Percentiles rank a stretch among this genome's conserved stretches.
These are phyloP conservation scores for Temnothorax longispinosus DNA, from an alignment of 1,140 invertebrate species.

Conservation along the genomic window DNA sequence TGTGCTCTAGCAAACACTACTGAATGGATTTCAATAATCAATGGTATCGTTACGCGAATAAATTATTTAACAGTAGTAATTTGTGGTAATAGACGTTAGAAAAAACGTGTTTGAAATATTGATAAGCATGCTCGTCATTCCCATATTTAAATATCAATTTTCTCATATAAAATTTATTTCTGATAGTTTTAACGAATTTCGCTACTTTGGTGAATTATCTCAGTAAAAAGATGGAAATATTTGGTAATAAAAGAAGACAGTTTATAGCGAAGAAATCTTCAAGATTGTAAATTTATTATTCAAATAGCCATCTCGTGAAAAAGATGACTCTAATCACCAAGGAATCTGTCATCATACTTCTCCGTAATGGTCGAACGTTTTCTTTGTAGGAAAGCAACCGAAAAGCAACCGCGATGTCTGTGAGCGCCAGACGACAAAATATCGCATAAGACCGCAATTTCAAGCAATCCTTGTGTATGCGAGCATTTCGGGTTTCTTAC, in stretches of 20 bases:
- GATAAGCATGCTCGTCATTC: neutral
- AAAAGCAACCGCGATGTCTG: neutral
- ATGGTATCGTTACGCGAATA: neutral
- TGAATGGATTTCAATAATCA: neutral
- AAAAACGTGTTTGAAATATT: neutral
- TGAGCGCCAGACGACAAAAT: neutral
- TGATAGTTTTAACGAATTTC: neutral
- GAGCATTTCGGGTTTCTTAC: constrained; percentile 23
- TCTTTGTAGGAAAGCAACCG: neutral
- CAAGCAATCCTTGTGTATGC: constrained; percentile 27
- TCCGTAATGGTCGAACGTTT: constrained; percentile 11
- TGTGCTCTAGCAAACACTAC: neutral
- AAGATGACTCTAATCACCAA: neutral
- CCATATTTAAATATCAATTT: neutral
- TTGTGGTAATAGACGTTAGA: neutral
- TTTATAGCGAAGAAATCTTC: neutral
- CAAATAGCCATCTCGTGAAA: neutral
- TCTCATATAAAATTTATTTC: neutral
- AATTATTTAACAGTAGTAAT: neutral
- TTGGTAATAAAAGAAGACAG: neutral
- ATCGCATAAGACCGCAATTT: constrained; percentile 42
- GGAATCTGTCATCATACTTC: constrained; percentile 10
- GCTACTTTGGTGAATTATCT: neutral
- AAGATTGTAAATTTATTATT: constrained; percentile 20
- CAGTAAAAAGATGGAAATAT: neutral